Base-by-base conservation (phyloP, 2,113 vertebrate genomes). In the Tupaia tana region DNA sequence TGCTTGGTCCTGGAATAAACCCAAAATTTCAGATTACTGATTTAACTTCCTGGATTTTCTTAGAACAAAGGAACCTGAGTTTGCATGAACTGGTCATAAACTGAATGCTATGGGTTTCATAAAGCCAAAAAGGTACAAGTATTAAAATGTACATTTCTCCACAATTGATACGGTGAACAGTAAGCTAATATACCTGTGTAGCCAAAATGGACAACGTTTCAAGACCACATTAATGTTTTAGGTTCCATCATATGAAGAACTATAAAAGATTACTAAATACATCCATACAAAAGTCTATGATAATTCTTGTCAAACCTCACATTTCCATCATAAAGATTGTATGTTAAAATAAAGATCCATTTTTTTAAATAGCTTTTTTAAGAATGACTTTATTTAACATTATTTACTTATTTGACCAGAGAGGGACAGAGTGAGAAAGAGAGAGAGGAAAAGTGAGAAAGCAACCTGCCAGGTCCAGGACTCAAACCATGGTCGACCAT, bases 271-370 rank as follows among this genome's bases (percentile, higher is more conserved):
- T 24, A 78, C 29, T 71, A 77, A 86, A 67, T 71, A 43, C 24
- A 78, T 61, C 67, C 7, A n/a, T 22, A 61, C 4, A 52, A 31
- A 54, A 75, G 25, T 2, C 22, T 74, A 81, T 2, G 15, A 43
- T 52, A 54, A 71, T 34, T 79, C 90, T 64, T 74, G 29, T 79
- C 29, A 93, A 93, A 63, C 34, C 16, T 61, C 31, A 54, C 6
- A 78, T 82, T 74, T 92, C 58, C n/a, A 61, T 20, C 74, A 73
- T 93, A 61, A 92, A 89, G 52, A 22, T 31, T 77, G 59, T 43
- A 63, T 18, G 29, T 58, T 81, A 64, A 86, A 93, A 89, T 80
- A 29, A 25, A 54, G 22, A 67, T 25, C 12, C 43, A 43, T 43
- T 43, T 43, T 43, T 43, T 43, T 43, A 43, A 43, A 43, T 43